phyloP scores from a whole-genome alignment of 2,113 vertebrate genomes.

The Neolamprologus longior region DNA sequence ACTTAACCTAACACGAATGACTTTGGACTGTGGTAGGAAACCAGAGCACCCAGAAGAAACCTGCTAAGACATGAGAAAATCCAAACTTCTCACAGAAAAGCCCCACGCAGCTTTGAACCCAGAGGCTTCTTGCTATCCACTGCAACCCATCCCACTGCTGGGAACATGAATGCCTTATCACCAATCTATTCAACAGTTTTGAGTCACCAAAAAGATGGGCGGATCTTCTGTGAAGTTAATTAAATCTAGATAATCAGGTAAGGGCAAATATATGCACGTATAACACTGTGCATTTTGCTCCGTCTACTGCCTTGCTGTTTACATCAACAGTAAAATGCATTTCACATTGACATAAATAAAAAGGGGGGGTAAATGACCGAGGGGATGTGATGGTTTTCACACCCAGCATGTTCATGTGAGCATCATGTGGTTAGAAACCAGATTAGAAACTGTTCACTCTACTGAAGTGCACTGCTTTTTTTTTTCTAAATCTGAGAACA shows the following conservation, averaged over 20 bases:
- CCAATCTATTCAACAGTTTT: neutral
- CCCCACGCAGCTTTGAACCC: neutral
- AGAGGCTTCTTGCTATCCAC: neutral
- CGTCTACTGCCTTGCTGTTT: neutral
- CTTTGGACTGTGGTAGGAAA: neutral
- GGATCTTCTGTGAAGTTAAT: neutral
- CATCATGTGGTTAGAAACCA: slow-evolving; percentile 1
- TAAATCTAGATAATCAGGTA: neutral
- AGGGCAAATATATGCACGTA: neutral
- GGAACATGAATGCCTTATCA: fast-evolving
- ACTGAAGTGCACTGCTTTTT: neutral
- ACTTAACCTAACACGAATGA: neutral
- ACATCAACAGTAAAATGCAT: neutral
- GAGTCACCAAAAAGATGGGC: neutral
- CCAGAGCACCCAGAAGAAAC: neutral
- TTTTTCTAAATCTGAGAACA: neutral
- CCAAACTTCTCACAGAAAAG: neutral
- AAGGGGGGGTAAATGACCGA: neutral
- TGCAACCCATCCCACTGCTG: neutral
- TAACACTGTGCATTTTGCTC: neutral
- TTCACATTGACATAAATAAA: neutral
- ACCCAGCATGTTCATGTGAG: neutral
- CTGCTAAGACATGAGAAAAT: neutral
- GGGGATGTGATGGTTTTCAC: neutral
- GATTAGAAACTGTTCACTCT: neutral